Evolutionary conservation across 1,140 invertebrate species (phyloP), one percentile per base, ranked within the genome.

Genomic region (Wiebesia pumilae): DNA sequence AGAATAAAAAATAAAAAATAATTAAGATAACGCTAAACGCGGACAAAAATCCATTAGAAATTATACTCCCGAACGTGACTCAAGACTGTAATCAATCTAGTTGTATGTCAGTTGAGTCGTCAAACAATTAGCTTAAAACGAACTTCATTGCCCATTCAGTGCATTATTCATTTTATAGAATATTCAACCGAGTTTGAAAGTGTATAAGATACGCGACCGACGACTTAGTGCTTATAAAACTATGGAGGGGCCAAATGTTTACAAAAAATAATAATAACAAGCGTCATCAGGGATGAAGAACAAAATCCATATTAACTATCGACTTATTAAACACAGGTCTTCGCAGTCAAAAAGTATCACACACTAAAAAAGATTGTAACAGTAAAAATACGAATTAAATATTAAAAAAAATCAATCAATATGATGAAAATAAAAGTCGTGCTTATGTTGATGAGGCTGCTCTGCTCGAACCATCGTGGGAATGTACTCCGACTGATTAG

Each of bases 341-440:
- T 93, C 92, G 93, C 92, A 93, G 92, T 92, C 93, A 93, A 93
- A 91, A 89, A 78, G 24, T 91, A 92, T 87, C 89, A 90, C 87
- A 89, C 90, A 90, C 82, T 89, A 83, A 89, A 77, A 58, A 58
- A 90, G 86, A 47, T 90, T 89, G 89, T 73, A 88, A 88, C 40
- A 79, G 88, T 47, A 89, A 87, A 73, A 47, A n/a, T 77, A 35
- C 27, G 30, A 33, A 40, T 83, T 83, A 6, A 73, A 35, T 38
- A 38, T 71, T 69, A 35, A 85, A 87, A 69, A 81, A 77, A 85
- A 47, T 84, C 38, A 86, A 88, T 73, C 35, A 81, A 85, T 79
- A 71, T 77, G 69, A 86, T 84, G 78, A 79, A 83, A 47, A 81
- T 67, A 81, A 90, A 87, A 89, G 89, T 89, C 79, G 87, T 90